These are phyloP conservation scores for Hylyphantes graminicola DNA, from an alignment of 1,140 invertebrate genomes.

Conservation along the genomic window DNA sequence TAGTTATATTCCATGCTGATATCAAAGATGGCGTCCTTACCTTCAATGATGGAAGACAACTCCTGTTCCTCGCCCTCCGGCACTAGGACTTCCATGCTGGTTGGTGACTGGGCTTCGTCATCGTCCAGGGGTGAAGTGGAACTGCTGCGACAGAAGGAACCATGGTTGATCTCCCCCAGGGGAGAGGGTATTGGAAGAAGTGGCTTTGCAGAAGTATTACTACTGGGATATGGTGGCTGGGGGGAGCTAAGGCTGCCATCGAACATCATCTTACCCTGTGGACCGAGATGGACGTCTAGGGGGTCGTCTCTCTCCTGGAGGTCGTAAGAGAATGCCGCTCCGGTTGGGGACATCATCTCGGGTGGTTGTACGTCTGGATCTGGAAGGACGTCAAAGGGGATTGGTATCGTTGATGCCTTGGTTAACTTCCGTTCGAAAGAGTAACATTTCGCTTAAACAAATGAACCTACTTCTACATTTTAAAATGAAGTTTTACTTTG, in stretches of 20 bases:
- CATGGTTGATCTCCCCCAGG: slow-evolving; percentile 55
- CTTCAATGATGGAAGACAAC: slow-evolving; percentile 54
- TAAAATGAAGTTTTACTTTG: too few species aligned
- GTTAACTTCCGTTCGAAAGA: too few species aligned
- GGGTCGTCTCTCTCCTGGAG: background rate
- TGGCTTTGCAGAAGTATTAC: slow-evolving; percentile 7
- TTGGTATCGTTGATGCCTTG: too few species aligned
- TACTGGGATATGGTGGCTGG: slow-evolving; percentile 21
- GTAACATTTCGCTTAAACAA: too few species aligned
- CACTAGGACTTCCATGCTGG: slow-evolving; percentile 57
- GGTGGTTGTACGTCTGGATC: too few species aligned
- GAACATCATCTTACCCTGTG: slow-evolving; percentile 54
- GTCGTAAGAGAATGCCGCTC: background rate
- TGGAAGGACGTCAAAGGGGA: too few species aligned
- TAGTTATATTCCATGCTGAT: too few species aligned
- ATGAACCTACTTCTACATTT: too few species aligned
- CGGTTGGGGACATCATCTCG: background rate
- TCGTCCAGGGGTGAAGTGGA: slow-evolving; percentile 52
- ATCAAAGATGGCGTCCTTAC: slow-evolving; percentile 43
- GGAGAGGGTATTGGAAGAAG: slow-evolving; percentile 24
- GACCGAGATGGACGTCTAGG: background rate
- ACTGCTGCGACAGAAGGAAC: slow-evolving; percentile 61
- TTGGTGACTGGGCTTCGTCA: slow-evolving; percentile 49
- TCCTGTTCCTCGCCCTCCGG: slow-evolving; percentile 55
- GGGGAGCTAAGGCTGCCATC: slow-evolving; percentile 42